Evolutionary conservation across 2,797 vertebrate species (phyloP).

Genomic region (Mus caroli): DNA sequence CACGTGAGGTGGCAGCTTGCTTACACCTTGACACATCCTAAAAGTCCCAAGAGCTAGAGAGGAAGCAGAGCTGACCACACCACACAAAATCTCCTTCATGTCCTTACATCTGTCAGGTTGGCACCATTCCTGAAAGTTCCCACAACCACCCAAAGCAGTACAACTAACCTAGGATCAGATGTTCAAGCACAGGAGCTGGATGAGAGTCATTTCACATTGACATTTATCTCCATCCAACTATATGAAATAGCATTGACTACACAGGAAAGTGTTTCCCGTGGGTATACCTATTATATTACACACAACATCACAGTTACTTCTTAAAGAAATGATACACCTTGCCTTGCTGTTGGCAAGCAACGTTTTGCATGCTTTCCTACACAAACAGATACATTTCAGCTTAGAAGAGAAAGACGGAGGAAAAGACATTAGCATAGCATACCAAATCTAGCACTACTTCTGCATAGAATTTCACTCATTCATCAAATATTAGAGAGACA

Average conservation of each 20-base stretch:
- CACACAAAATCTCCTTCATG: not conserved
- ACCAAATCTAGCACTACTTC: not conserved
- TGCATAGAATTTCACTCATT: not conserved
- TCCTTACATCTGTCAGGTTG: not conserved
- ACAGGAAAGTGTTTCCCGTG: not conserved
- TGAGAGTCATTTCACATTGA: not conserved
- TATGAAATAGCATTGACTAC: not conserved
- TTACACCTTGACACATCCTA: not conserved
- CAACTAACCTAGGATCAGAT: not conserved
- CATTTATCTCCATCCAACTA: not conserved
- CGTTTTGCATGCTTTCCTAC: not conserved
- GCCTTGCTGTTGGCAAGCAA: not conserved
- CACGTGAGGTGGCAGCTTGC: not conserved
- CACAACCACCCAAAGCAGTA: not conserved
- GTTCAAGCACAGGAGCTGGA: not conserved
- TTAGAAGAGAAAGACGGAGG: not conserved
- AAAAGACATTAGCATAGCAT: rapidly evolving
- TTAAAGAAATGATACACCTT: not conserved
- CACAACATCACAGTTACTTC: not conserved
- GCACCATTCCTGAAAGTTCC: not conserved
- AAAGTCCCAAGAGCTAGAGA: not conserved
- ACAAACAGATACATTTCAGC: not conserved
- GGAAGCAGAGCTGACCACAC: not conserved
- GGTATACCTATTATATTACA: not conserved
- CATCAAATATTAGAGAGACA: not conserved